Evolutionary conservation across 2,113 vertebrate species (phyloP), one percentile per base, ranked within the genome.

Genomic region (Gasterosteus aculeatus): DNA sequence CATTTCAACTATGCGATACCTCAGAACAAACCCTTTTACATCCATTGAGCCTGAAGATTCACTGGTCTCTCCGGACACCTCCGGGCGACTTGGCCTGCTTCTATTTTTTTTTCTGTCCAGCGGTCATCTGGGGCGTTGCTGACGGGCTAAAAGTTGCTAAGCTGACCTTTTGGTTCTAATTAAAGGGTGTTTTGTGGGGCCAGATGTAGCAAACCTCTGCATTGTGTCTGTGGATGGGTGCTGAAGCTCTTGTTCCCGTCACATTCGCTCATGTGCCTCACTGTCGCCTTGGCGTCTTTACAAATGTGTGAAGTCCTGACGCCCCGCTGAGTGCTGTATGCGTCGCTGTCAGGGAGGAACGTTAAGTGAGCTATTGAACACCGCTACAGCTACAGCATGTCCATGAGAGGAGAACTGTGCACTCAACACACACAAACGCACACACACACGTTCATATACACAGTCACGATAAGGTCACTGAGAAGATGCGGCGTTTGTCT

Each of bases 111-210:
- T 74, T 87, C 63, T 31, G 75, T 49, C 58, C 64, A 54, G 44
- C 14, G 10, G 68, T 83, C 85, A 73, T 78, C 75, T 18, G 59
- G 83, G 89, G 78, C 44, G 15, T 15, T 47, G 74, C 85, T 78
- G 67, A 75, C 78, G 66, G 87, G 80, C 86, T 78, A 57, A 68
- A 88, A 84, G 87, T 83, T 91, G 89, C 84, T 68, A 75, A 75
- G 39, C 61, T 94, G 92, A 94, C 93, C 93, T 94, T 94, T 93
- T 65, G 78, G 68, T 73, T 85, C 86, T 82, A 70, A 91, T 92
- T 93, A 89, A 80, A 83, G 83, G n/a, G 64, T 31, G 63, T 82
- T 83, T 77, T 0, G 2, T 69, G 63, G 33, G 35, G 56, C 85
- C 88, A 90, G 80, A 84, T 92, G 91, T 82, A 81, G 78, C 49